These are phyloP conservation scores for Hyles vespertilio DNA, from an alignment of 1,140 invertebrate genomes.

Conservation along the genomic window DNA sequence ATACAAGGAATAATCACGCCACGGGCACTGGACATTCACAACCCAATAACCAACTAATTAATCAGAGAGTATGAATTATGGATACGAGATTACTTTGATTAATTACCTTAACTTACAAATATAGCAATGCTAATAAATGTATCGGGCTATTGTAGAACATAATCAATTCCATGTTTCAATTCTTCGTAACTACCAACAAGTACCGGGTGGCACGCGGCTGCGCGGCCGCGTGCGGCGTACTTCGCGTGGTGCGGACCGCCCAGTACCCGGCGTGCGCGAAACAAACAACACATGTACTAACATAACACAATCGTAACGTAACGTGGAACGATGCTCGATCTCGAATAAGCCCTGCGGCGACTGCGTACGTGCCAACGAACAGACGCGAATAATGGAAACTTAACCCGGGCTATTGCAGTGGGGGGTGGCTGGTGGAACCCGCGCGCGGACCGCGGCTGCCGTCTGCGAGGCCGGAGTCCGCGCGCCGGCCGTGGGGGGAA, in stretches of 20 bases:
- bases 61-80: too few relatives aligned
- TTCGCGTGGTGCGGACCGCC: conserved; percentile 26
- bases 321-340: conserved; percentile 63
- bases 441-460: not conserved
- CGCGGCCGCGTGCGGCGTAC: conserved; percentile 6
- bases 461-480: not conserved
- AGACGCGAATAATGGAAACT: conserved; percentile 56
- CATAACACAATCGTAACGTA: conserved; percentile 60
- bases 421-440: conserved; percentile 32
- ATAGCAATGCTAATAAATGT: conserved; percentile 3
- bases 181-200: conserved; percentile 11
- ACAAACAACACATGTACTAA: conserved; percentile 55
- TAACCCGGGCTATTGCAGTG: conserved; percentile 67
- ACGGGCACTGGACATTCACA: conserved; percentile 40
- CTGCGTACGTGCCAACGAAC: conserved; percentile 55
- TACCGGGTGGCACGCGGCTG: conserved; percentile 4
- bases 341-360: conserved; percentile 71
- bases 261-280: conserved; percentile 44
- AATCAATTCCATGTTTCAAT: conserved; percentile 45
- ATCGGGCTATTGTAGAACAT: conserved; percentile 11
- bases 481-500: conserved; percentile 34
- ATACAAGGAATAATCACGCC: conserved; percentile 62
- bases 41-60: conserved; percentile 22
- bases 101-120: too few relatives aligned
- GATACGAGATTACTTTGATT: too few relatives aligned